phyloP scores from a whole-genome alignment of 2,888 invertebrate species.

The Nephrocerus scutellatus region DNA sequence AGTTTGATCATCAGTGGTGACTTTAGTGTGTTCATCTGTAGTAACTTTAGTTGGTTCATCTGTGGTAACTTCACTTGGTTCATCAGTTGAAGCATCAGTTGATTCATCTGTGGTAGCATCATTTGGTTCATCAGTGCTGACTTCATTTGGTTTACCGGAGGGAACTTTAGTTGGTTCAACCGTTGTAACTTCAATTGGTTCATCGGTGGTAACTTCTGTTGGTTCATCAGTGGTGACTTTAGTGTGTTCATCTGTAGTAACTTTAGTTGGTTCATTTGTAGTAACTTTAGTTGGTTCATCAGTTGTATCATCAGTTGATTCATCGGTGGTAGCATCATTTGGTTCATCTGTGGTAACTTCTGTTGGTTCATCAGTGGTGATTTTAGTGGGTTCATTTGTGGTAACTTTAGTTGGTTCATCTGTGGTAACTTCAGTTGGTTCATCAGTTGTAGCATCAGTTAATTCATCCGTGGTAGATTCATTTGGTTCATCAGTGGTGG shows the following conservation, averaged over 20 bases:
- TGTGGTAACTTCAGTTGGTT: not conserved
- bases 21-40: constrained; percentile 1
- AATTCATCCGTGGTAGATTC: constrained; percentile 1
- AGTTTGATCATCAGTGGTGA: not conserved
- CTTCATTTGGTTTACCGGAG: constrained; percentile 3
- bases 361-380: constrained; percentile 3
- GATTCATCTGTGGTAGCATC: constrained; percentile 8
- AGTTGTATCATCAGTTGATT: constrained; percentile 6
- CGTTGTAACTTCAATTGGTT: constrained; percentile 1
- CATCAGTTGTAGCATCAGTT: constrained; percentile 3
- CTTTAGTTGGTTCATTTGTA: not conserved
- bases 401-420: constrained; percentile 1
- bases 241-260: constrained; percentile 1
- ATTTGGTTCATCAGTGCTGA: constrained; percentile 5
- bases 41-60: not conserved
- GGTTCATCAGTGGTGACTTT: constrained; percentile 4
- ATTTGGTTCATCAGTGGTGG: not conserved
- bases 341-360: constrained; percentile 6
- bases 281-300: not conserved
- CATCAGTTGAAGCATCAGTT: constrained; percentile 3
- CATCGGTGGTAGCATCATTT: constrained; percentile 1
- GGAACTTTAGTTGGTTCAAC: not conserved
- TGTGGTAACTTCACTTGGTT: not conserved
- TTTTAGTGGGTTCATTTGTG: constrained; percentile 3
- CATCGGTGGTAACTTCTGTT: not conserved